phyloP scores from a whole-genome alignment of 2,888 invertebrate species.

The Didymodactylos carnosus region DNA sequence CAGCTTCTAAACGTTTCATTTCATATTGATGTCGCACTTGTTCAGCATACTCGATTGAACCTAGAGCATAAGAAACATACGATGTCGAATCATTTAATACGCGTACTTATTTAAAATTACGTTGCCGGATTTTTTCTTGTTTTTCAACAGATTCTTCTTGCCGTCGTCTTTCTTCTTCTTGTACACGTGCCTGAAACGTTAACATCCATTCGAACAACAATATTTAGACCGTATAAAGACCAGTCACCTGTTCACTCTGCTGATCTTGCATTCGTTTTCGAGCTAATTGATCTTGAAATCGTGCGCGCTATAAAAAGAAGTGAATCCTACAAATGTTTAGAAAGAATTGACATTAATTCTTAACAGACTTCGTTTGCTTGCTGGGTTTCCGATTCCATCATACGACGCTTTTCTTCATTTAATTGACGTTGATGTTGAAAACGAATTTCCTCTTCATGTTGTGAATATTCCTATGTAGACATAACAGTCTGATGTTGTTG shows the following conservation, averaged over 20 bases:
- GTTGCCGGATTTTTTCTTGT: slow-evolving; percentile 69
- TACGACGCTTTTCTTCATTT: slow-evolving; percentile 77
- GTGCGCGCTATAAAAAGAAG: slow-evolving; percentile 44
- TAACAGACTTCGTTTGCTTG: slow-evolving; percentile 38
- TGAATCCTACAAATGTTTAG: no score
- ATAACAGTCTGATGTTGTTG: not conserved
- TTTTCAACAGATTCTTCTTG: slow-evolving; percentile 94
- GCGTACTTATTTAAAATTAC: slow-evolving; percentile 20
- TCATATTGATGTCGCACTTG: slow-evolving; percentile 75
- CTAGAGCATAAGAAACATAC: no score
- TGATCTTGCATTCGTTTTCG: slow-evolving; percentile 81
- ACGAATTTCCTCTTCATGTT: slow-evolving; percentile 71
- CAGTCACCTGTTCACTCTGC: slow-evolving; percentile 49
- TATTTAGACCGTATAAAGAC: no score
- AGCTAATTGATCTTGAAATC: slow-evolving; percentile 88
- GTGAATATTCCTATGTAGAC: slow-evolving; percentile 62
- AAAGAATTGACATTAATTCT: no score
- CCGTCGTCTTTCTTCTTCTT: slow-evolving; percentile 72
- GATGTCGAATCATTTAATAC: no score
- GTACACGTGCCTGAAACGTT: slow-evolving; percentile 48
- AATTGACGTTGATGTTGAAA: slow-evolving; percentile 67
- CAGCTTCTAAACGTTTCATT: slow-evolving; percentile 70
- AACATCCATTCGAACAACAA: not conserved
- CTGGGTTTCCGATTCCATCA: slow-evolving; percentile 75
- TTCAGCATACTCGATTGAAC: slow-evolving; percentile 87